phyloP scores from a whole-genome alignment of 2,797 vertebrate genomes.

The Chelonia mydas region DNA sequence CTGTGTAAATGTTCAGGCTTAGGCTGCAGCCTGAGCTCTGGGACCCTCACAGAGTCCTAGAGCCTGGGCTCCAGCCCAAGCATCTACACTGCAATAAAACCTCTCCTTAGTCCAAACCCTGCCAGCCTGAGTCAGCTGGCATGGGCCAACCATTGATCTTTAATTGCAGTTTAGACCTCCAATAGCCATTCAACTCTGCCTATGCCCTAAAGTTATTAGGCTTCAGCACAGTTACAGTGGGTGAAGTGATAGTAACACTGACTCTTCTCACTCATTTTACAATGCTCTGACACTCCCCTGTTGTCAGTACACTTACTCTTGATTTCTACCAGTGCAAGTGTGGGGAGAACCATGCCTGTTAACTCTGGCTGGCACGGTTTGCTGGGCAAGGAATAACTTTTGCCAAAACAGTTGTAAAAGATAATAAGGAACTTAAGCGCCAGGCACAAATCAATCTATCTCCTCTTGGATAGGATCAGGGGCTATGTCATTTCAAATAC shows the following conservation, averaged over 20 bases:
- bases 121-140: neutral
- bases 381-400: neutral
- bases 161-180: no score
- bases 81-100: neutral
- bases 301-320: neutral
- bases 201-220: neutral
- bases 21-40: neutral
- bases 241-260: neutral
- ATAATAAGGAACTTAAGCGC: neutral
- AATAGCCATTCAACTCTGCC: neutral
- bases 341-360: neutral
- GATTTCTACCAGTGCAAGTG: neutral
- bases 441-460: neutral
- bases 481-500: neutral
- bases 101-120: neutral
- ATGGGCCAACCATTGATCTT: no score
- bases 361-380: neutral
- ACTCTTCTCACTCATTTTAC: neutral
- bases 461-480: neutral
- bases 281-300: neutral
- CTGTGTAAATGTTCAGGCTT: neutral
- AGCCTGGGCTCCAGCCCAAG: neutral
- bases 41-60: neutral
- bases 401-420: neutral
- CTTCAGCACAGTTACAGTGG: neutral